Base-by-base conservation (phyloP, 2,888 invertebrate species). In the Molanna angustata region DNA sequence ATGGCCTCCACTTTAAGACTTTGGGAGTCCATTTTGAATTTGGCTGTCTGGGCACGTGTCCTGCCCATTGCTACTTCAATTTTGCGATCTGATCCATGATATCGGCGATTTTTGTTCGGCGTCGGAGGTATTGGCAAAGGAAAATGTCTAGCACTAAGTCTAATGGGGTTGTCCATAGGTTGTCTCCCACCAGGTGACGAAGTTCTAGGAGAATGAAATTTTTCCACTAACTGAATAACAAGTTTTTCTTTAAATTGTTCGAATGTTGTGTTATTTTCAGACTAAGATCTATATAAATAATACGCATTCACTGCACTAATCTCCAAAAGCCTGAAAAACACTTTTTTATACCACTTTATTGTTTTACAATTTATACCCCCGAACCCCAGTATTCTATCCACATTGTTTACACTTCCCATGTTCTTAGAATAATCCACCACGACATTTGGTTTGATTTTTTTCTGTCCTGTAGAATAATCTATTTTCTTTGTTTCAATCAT, bases 371-470 rank as follows among this genome's bases (percentile, higher is more conserved):
- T 49, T 19, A 45, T 52, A 33, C 49, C 60, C 37, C 45, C 39
- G 16, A 52, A 58, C 48, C 56, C 57, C 11, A 62, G 49, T 21
- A 59, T 51, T 61, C 61, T 63, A 49, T 65, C 64, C 20, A 51
- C 48, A 50, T 59, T 59, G 46, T 64, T 64, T 13, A 66, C 60
- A 21, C 60, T 58, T 13, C 61, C 61, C 62, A 63, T 65, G 20
- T 61, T 62, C 16, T 51, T 42, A 50, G 64, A 62, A 46, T 65
- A 64, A n/a, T 64, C 62, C 11, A 62, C 13, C n/a, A 67, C 54
- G 27, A 45, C 53, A 31, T 44, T 44, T 33, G 65, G 64, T 49
- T 66, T 65, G n/a, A 37, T 14, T 42, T 57, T 58, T 3, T 48
- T 14, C 56, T 58, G 52, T 27, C 49, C 46, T 9, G 59, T 62